A percentile compares a stretch with the other conserved stretches of the same genome.
Evolutionary conservation across 2,113 vertebrate genomes (phyloP).

Genomic region (Australoheros scitulus): DNA sequence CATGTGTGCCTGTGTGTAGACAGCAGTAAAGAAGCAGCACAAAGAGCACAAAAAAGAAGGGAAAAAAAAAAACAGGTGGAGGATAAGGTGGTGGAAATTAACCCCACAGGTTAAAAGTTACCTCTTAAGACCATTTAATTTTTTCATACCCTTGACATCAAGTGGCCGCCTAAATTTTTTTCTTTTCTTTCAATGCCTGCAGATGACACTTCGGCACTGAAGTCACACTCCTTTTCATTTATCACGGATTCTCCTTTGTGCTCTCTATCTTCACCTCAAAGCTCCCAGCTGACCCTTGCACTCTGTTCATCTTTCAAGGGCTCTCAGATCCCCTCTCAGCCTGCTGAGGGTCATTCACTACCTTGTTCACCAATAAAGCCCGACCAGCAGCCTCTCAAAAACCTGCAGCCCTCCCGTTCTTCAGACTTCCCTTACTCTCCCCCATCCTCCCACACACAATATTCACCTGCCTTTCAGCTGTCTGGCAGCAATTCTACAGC

Average conservation of each 20-base stretch:
- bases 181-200: conserved; percentile 46
- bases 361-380: conserved; percentile 38
- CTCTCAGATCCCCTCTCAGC: conserved; percentile 31
- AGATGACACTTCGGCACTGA: conserved; percentile 72
- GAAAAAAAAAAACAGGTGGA: conserved; percentile 14
- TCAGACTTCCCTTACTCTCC: conserved; percentile 36
- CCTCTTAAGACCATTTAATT: neutral
- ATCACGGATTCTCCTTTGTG: conserved; percentile 57
- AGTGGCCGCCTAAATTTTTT: conserved; percentile 1
- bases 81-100: conserved; percentile 20
- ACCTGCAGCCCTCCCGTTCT: conserved; percentile 34
- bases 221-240: conserved; percentile 50
- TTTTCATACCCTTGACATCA: neutral
- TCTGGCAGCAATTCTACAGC: conserved; percentile 24
- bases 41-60: conserved; percentile 3
- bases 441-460: conserved; percentile 22
- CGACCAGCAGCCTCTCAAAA: conserved; percentile 35
- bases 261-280: conserved; percentile 58
- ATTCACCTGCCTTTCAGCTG: conserved; percentile 17
- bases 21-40: conserved; percentile 28
- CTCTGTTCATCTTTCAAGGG: conserved; percentile 40
- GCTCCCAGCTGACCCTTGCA: conserved; percentile 22
- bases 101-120: conserved; percentile 10
- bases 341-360: conserved; percentile 19
- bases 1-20: conserved; percentile 30